These are phyloP conservation scores for Halictus quadricinctus DNA, from an alignment of 2,888 invertebrate species.

Conservation along the genomic window DNA sequence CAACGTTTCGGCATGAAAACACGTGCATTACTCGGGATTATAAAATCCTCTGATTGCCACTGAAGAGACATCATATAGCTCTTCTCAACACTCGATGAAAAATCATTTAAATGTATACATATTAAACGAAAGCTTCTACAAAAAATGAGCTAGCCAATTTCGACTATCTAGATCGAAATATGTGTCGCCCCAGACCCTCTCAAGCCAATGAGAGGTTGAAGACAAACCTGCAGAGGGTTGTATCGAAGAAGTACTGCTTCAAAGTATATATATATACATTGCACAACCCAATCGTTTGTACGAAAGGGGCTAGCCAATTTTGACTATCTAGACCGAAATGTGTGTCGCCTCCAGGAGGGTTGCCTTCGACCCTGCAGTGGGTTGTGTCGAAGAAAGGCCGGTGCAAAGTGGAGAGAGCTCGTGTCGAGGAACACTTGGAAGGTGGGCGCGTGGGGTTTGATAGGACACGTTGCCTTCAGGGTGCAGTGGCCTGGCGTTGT, in stretches of 20 bases:
- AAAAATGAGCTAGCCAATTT: background rate
- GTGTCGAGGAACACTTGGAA: background rate
- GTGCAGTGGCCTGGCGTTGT: constrained; percentile 80
- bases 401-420: background rate
- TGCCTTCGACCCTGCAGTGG: background rate
- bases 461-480: constrained; percentile 74
- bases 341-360: background rate
- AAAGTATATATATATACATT: too few species aligned
- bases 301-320: too few species aligned
- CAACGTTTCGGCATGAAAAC: too few species aligned
- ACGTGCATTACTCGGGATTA: too few species aligned
- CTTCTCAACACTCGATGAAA: background rate
- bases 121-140: background rate
- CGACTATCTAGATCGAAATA: background rate
- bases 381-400: background rate
- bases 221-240: too few species aligned
- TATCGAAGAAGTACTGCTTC: too few species aligned
- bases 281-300: too few species aligned
- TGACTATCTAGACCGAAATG: background rate
- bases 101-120: background rate
- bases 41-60: too few species aligned
- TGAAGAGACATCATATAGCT: too few species aligned
- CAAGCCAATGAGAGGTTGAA: too few species aligned
- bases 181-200: too few species aligned
- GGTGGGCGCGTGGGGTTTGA: constrained; percentile 56